Evolutionary conservation across 2,888 invertebrate genomes (phyloP).

Genomic region (Erebia epiphron): DNA sequence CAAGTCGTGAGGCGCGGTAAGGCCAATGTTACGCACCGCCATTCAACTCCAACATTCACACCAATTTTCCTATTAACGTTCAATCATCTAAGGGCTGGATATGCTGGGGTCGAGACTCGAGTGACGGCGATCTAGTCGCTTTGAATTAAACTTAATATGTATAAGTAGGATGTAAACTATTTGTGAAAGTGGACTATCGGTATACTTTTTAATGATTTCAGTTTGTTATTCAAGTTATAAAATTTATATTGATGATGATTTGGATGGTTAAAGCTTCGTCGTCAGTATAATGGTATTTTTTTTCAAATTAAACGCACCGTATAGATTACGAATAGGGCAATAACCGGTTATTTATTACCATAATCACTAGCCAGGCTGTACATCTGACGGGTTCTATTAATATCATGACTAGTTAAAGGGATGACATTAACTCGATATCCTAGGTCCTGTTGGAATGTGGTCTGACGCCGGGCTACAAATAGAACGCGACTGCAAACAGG

Average conservation of each 20-base stretch:
- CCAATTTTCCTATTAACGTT: constrained; percentile 79
- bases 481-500: constrained; percentile 59
- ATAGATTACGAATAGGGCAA: not conserved
- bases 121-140: constrained; percentile 60
- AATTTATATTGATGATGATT: not conserved
- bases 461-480: constrained; percentile 74
- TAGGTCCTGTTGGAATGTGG: constrained; percentile 74
- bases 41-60: constrained; percentile 59
- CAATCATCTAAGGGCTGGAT: constrained; percentile 72
- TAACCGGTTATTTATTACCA: constrained; percentile 32
- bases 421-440: constrained; percentile 71
- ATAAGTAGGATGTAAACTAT: constrained; percentile 74
- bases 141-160: constrained; percentile 61
- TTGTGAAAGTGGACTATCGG: constrained; percentile 62
- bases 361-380: constrained; percentile 47
- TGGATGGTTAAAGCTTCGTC: not conserved
- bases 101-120: constrained; percentile 52
- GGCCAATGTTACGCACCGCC: constrained; percentile 79
- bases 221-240: constrained; percentile 1
- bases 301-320: not conserved
- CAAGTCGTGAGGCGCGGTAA: constrained; percentile 71
- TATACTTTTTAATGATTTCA: constrained; percentile 43
- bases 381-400: constrained; percentile 64
- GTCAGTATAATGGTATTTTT: not conserved
- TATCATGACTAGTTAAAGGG: constrained; percentile 59